Evolutionary conservation across 2,113 vertebrate genomes (phyloP).

Genomic region (Rousettus leschenaultii): DNA sequence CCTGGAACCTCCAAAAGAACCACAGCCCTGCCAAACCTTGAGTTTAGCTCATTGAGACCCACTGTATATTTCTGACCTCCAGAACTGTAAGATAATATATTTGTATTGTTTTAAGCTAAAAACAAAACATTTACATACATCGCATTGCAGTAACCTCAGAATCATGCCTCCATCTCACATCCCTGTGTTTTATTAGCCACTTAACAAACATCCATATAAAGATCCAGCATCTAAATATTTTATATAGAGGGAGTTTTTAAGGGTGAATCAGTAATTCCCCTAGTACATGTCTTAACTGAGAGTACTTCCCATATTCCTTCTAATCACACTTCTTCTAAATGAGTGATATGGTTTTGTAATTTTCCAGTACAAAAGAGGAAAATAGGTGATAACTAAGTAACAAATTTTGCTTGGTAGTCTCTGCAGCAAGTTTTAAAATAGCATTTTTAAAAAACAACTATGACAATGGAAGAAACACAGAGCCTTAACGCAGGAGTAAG

Average conservation of each 20-base stretch:
- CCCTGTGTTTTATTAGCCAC: conserved; percentile 65
- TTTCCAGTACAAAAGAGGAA: background rate
- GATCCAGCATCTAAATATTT: conserved; percentile 61
- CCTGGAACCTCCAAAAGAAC: background rate
- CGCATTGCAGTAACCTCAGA: conserved; percentile 55
- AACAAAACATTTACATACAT: background rate
- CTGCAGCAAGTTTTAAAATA: background rate
- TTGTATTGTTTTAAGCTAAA: background rate
- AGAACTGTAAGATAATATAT: background rate
- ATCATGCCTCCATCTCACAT: conserved; percentile 30
- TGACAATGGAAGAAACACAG: background rate
- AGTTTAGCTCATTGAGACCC: background rate
- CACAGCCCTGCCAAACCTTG: background rate
- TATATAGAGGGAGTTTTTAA: conserved; percentile 35
- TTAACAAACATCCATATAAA: conserved; percentile 44
- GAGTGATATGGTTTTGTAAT: background rate
- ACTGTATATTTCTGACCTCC: background rate
- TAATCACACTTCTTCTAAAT: conserved; percentile 22
- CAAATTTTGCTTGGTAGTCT: background rate
- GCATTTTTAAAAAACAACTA: background rate
- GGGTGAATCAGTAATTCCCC: conserved; percentile 57
- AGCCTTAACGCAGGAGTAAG: background rate
- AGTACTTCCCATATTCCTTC: conserved; percentile 46
- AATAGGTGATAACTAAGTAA: background rate
- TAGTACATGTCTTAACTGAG: conserved; percentile 46